Base-by-base conservation (phyloP, 2,113 vertebrate species). In the Hemicordylus capensis region DNA sequence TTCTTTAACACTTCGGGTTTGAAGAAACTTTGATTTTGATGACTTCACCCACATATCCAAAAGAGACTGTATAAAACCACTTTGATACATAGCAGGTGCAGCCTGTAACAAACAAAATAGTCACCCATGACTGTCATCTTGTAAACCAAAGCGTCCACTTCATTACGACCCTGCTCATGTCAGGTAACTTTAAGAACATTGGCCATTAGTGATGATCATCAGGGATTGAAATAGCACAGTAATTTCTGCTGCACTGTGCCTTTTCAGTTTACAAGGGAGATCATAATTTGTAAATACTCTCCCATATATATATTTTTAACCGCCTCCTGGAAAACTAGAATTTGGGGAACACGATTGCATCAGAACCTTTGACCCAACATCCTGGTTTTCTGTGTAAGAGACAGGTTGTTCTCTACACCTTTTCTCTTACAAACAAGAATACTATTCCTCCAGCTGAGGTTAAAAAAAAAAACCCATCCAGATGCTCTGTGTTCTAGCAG, bases 1-100 rank as follows among this genome's bases (percentile, higher is more conserved):
- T 81, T 99, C 98, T 64, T 85, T 97, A 81, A 99, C 95, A 31
- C 95, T 97, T 89, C 97, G 97, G 0, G 3, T 93, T 88, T 99
- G 98, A 88, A 99, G 98, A 84, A 99, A 93, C 0, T 90, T 54
- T 3, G 97, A 95, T 0, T 97, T 97, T 80, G 91, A 97, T 0
- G 7, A 0, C 11, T 94, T 95, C 37, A 99, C 96, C 63, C 93
- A 2, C 0, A 1, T 0, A 4, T 98, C 96, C 67, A 98, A 58
- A 0, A 96, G 0, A 0, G 0, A 0, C 9, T 97, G 97, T 4
- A 93, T 0, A 0, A 94, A 87, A 46, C 0, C 0, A 6, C 20
- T 34, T 74, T 88, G 81, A 82, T 94, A 39, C 28, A 97, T 0
- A 0, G 96, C 76, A 76, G 97, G 95, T 42, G 93, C 91, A 70